These are phyloP conservation scores for Xylocopa sonorina DNA, from an alignment of 1,140 invertebrate genomes.

Conservation along the genomic window DNA sequence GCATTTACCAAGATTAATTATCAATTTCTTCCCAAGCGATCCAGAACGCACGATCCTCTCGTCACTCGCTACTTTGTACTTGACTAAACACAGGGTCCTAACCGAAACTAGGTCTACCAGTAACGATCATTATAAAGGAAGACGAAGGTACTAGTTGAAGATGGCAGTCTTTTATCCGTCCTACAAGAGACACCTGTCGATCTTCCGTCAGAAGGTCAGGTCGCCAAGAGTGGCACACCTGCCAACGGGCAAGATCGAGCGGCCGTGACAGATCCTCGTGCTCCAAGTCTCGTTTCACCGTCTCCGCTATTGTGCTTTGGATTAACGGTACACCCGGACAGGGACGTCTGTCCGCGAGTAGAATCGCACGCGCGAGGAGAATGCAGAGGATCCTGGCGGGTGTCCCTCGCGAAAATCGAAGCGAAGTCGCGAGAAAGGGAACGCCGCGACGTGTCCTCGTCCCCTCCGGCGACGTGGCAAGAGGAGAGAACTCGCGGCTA, in stretches of 20 bases:
- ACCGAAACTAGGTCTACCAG: not conserved
- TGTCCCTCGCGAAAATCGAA: not conserved
- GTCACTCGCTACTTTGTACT: no score
- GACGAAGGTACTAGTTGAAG: not conserved
- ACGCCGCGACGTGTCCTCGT: not conserved
- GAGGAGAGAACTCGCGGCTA: no score
- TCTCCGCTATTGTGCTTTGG: constrained; percentile 72
- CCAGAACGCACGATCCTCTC: no score
- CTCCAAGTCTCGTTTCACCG: constrained; percentile 1
- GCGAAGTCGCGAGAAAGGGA: not conserved
- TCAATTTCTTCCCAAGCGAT: no score
- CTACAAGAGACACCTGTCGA: constrained; percentile 21
- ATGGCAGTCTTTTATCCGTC: not conserved
- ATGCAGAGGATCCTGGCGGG: constrained; percentile 32
- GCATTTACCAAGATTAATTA: no score
- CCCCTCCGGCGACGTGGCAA: not conserved
- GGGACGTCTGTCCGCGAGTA: constrained; percentile 48
- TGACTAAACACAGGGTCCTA: no score
- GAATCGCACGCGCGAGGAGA: constrained; percentile 19
- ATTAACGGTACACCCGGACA: constrained; percentile 75
- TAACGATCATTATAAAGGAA: not conserved
- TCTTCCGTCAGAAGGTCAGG: constrained; percentile 3
- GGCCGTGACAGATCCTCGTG: constrained; percentile 2
- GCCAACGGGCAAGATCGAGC: not conserved
- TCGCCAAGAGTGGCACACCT: constrained; percentile 4